phyloP scores from a whole-genome alignment of 2,113 vertebrate genomes.

The Eubucco bourcierii region DNA sequence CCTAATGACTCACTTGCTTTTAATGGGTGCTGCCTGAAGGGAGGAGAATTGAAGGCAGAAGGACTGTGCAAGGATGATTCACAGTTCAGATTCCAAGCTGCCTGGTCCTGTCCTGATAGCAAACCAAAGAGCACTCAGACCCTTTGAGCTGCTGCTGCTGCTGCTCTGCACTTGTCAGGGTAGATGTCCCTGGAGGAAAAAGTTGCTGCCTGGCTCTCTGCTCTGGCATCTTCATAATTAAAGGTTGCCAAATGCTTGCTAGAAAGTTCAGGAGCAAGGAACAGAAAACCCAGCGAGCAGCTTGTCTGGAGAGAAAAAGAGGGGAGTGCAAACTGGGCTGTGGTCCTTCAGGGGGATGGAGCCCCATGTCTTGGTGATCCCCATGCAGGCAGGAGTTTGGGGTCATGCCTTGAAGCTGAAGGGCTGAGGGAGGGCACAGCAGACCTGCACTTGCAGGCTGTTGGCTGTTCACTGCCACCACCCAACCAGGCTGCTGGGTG shows the following conservation, averaged over 20 bases:
- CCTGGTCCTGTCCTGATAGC: not conserved
- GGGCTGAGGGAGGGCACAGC: not conserved
- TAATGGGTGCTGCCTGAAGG: not conserved
- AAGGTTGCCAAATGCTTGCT: not conserved
- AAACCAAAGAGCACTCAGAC: not conserved
- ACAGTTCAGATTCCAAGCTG: not conserved
- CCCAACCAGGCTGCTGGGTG: not conserved
- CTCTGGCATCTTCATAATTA: not conserved
- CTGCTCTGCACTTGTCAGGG: not conserved
- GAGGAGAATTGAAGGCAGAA: not conserved
- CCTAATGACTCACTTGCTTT: not conserved
- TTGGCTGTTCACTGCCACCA: too few species aligned
- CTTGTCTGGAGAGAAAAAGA: not conserved
- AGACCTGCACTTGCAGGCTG: not conserved
- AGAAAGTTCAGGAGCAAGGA: not conserved
- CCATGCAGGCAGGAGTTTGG: accelerated
- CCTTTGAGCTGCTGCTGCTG: not conserved
- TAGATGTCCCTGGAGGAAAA: not conserved
- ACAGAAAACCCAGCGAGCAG: not conserved
- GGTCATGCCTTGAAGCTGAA: accelerated
- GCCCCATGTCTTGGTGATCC: accelerated
- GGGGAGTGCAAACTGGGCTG: not conserved
- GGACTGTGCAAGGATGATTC: not conserved
- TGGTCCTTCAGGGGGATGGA: not conserved
- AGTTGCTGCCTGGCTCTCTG: not conserved